These are phyloP conservation scores for Drosophila parthenogenetica DNA, from an alignment of 2,888 invertebrate genomes.

Conservation along the genomic window DNA sequence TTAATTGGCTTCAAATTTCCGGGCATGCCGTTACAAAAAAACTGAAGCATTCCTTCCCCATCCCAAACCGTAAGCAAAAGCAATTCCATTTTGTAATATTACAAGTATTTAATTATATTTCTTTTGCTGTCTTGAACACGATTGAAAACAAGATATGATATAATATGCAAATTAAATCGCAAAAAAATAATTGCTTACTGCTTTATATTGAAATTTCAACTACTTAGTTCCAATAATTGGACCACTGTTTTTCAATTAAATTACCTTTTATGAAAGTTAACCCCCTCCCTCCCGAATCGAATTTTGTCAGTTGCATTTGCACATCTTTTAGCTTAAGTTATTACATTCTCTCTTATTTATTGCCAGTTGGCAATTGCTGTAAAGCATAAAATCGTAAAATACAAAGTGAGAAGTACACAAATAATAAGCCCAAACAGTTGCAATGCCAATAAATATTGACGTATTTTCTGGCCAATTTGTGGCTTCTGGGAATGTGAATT, in stretches of 20 bases:
- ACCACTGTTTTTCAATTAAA: too few species aligned
- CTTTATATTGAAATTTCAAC: too few species aligned
- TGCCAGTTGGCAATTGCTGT: background rate
- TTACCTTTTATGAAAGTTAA: too few species aligned
- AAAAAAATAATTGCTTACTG: too few species aligned
- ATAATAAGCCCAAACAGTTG: constrained; percentile 1
- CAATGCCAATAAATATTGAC: constrained; percentile 6
- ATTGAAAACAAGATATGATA: too few species aligned
- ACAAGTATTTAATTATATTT: background rate
- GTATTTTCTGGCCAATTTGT: constrained; percentile 19
- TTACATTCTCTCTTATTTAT: background rate
- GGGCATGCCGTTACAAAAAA: constrained; percentile 29
- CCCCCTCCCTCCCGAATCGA: too few species aligned
- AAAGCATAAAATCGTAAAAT: background rate
- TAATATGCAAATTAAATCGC: too few species aligned
- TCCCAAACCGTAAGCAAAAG: constrained; percentile 13
- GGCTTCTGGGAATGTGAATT: background rate
- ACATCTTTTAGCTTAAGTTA: too few species aligned
- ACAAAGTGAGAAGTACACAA: background rate
- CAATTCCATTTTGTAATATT: constrained; percentile 60
- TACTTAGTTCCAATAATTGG: too few species aligned
- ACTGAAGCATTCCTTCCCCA: constrained; percentile 18
- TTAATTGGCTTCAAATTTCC: constrained; percentile 75
- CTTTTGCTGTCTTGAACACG: background rate
- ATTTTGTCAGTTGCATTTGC: too few species aligned